Evolutionary conservation across 1,140 invertebrate species (phyloP), one percentile per base, ranked within the genome.

Genomic region (Lepidurus packardi): DNA sequence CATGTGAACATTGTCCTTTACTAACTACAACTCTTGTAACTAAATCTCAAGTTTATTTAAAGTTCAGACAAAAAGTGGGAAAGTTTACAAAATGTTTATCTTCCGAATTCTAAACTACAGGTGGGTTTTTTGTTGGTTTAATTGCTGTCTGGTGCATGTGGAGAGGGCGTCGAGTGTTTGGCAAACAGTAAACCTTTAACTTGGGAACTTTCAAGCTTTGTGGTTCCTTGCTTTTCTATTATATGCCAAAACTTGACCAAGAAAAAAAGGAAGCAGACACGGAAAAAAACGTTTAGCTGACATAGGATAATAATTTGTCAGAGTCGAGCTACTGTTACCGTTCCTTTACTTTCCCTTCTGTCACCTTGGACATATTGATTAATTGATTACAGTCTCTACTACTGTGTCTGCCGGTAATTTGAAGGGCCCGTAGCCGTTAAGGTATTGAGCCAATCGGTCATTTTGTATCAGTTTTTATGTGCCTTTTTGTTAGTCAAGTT

Each of bases 371-470:
- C 53, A 21, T 65, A 65, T 65, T 65, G 53, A 65, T 65, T 65
- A 65, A 65, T 65, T 65, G 53, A 65, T 65, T 65, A 65, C 53
- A n/a, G 53, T 65, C 53, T 65, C 16, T n/a, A 65, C 53, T 65
- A 65, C 21, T 65, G 53, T 65, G 21, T 65, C 53, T 65, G n/a
- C 53, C 16, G 53, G 53, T 21, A 65, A 0, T n/a, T 65, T 65
- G 53, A 65, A 65, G 53, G 53, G 53, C 21, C 8, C 53, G 10
- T 65, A 65, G 53, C 21, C 53, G 53, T 65, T 65, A 13, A 65
- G 9, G 53, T 34, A 34, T 34, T 3, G 34, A 34, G 53, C 21
- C 53, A 21, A 65, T 65, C 53, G 53, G 53, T 65, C 21, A 7
- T 65, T n/a, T 65, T 65, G 16, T 21, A 4, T 65, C 7, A 5